Conservation (phyloP, 2,888 invertebrate genomes). For the Thereva nobilitata region DNA sequence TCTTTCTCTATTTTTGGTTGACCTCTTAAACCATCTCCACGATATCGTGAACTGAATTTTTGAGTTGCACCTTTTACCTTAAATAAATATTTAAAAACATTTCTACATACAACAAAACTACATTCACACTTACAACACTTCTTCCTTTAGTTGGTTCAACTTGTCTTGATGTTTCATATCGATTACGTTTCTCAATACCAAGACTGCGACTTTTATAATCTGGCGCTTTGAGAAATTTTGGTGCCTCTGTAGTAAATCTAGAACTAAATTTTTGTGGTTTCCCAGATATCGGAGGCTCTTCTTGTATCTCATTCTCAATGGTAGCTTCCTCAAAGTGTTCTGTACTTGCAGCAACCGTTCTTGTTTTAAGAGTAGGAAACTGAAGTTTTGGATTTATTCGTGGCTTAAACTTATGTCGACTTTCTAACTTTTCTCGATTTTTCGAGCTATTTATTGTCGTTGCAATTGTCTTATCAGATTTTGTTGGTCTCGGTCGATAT, state of each 20-base stretch:
- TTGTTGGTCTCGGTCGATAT: conserved; percentile 42
- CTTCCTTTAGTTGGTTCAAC: conserved; percentile 7
- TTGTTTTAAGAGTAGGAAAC: conserved; percentile 42
- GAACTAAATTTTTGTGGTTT: conserved; percentile 40
- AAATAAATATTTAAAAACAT: neutral
- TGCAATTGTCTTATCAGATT: conserved; percentile 37
- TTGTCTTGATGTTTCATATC: conserved; percentile 6
- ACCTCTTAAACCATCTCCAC: conserved; percentile 43
- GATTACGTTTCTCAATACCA: conserved; percentile 4
- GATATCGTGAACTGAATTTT: conserved; percentile 46
- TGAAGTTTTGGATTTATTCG: conserved; percentile 40
- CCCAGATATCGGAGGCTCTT: conserved; percentile 38
- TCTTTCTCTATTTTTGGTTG: conserved; percentile 38
- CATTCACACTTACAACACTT: conserved; percentile 18
- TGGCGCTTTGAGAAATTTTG: conserved; percentile 14
- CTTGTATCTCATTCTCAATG: conserved; percentile 39
- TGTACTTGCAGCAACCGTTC: conserved; percentile 18
- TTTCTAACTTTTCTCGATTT: conserved; percentile 36
- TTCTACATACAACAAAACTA: neutral
- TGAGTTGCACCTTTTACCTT: conserved; percentile 15
- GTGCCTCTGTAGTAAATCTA: conserved; percentile 35
- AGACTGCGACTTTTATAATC: conserved; percentile 20
- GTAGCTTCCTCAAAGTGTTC: conserved; percentile 39
- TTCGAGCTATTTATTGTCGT: conserved; percentile 33
- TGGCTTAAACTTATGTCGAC: conserved; percentile 39